Base-by-base conservation (phyloP, 2,797 vertebrate genomes). In the Eupleurogrammus muticus region DNA sequence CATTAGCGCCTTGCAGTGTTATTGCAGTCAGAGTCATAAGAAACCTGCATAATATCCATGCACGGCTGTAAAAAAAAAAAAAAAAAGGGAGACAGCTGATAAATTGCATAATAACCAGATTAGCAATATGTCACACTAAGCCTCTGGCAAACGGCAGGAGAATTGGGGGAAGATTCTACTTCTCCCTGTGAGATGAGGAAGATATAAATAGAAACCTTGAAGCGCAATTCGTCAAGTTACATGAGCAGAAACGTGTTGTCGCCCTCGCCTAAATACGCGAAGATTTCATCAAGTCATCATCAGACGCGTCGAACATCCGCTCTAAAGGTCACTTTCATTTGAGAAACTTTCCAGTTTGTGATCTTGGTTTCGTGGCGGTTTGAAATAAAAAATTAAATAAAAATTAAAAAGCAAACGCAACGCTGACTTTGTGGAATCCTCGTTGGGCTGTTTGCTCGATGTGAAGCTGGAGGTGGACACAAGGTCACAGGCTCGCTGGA, bases 31-130 rank as follows among this genome's bases (percentile, higher is more conserved):
- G 80, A 78, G 82, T 80, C 87, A 91, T 88, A 88, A 85, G 81
- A 91, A 93, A 93, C 80, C 87, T 86, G 86, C 87, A 90, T 90
- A 90, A 90, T 92, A 90, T 90, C 90, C 87, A 84, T 66, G 69
- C 65, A 75, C 17, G 72, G 83, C 85, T 82, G 80, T 91, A 93
- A 93, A n/a, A n/a, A n/a, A n/a, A n/a, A n/a, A n/a, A n/a, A n/a
- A n/a, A n/a, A n/a, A n/a, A 89, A 93, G 73, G 80, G 84, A 87
- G 88, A 87, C 66, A 80, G 75, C 84, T 93, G 91, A 94, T 93
- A 89, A 93, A 94, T 93, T 92, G 92, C 91, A 91, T 94, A 94
- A 94, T 93, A 94, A 92, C 91, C 91, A 93, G 90, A 93, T 93
- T 93, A 93, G 87, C 90, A 90, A 93, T 93, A 92, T 94, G 93